phyloP scores from a whole-genome alignment of 2,888 invertebrate species.

The Aphrophora alni region DNA sequence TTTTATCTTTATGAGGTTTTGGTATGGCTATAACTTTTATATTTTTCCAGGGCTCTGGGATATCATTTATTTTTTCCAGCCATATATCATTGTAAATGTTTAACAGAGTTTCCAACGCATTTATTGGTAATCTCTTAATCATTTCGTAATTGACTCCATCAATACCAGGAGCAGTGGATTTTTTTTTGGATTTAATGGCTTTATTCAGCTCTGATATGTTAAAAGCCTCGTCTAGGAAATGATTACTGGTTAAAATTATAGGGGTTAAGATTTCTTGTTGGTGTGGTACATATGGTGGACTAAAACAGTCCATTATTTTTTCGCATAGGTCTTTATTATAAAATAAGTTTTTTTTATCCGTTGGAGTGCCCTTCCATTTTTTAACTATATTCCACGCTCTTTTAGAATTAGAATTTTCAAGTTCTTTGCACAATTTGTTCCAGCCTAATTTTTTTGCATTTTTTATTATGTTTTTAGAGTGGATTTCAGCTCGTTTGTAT shows the following conservation, averaged over 20 bases:
- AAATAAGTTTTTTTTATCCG: too few relatives aligned
- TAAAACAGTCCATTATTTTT: too few relatives aligned
- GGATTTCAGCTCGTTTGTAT: too few relatives aligned
- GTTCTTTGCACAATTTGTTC: too few relatives aligned
- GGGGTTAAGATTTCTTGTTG: too few relatives aligned
- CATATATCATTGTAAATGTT: conserved; percentile 12
- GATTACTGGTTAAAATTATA: background rate
- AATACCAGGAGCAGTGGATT: background rate
- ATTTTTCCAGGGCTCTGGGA: background rate
- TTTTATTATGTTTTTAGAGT: too few relatives aligned
- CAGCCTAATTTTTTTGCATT: too few relatives aligned
- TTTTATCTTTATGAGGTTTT: background rate
- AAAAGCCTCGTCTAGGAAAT: background rate
- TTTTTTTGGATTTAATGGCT: background rate
- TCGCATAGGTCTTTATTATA: too few relatives aligned
- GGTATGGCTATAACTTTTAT: background rate
- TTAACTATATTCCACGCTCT: too few relatives aligned
- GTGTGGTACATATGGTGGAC: too few relatives aligned
- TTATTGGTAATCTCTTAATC: background rate
- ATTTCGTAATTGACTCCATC: background rate
- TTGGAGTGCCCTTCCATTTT: too few relatives aligned
- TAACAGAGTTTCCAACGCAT: background rate
- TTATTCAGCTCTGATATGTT: background rate
- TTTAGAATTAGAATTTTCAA: too few relatives aligned
- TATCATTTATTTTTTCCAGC: background rate